phyloP scores from a whole-genome alignment of 2,113 vertebrate species.

The Hemiscyllium ocellatum region DNA sequence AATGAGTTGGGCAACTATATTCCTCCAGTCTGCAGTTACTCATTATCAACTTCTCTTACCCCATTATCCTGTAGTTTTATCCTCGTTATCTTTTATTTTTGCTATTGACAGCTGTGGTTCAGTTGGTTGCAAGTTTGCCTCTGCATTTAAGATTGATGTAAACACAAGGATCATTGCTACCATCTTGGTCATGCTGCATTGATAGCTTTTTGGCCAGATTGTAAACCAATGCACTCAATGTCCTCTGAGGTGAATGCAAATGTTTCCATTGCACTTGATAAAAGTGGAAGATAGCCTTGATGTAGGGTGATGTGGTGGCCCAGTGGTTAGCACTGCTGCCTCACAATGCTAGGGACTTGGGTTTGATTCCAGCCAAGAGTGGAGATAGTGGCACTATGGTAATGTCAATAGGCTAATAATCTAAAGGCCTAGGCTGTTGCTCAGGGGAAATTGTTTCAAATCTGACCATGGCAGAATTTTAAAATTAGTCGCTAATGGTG shows the following conservation, averaged over 20 bases:
- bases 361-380: no score
- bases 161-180: background rate
- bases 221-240: background rate
- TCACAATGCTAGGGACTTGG: no score
- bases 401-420: no score
- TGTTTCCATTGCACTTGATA: background rate
- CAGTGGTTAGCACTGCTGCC: no score
- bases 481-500: no score
- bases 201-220: background rate
- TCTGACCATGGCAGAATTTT: no score
- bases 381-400: no score
- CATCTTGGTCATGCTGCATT: no score
- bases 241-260: background rate
- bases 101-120: background rate
- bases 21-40: background rate
- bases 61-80: background rate
- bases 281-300: background rate
- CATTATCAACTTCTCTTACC: background rate
- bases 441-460: no score
- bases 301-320: no score
- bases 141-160: background rate
- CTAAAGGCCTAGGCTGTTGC: no score
- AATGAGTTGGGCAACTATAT: background rate
- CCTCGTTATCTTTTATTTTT: background rate
- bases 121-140: background rate